phyloP scores from a whole-genome alignment of 92 coral and sea anemone genomes.

The Nematostella vectensis region DNA sequence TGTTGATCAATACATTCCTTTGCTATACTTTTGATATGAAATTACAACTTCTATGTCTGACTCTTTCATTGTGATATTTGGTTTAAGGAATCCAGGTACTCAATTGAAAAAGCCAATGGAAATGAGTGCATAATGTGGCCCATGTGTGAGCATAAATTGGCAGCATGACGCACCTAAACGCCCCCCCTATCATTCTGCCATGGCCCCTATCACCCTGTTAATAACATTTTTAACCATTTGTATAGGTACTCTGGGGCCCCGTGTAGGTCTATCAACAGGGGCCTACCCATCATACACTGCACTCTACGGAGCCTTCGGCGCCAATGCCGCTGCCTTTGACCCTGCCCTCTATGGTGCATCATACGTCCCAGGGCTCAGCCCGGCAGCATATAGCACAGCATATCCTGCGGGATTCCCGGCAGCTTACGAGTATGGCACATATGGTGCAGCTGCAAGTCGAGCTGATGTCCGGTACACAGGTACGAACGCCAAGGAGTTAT shows the following conservation, averaged over 20 bases:
- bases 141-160: no score
- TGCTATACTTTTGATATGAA: no score
- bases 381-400: constrained; percentile 59
- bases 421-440: constrained; percentile 53
- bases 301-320: constrained; percentile 63
- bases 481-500: constrained; percentile 70
- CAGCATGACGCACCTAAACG: no score
- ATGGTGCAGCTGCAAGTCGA: constrained; percentile 41
- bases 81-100: no score
- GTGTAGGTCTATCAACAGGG: constrained; percentile 45
- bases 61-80: no score
- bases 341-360: constrained; percentile 63
- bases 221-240: no score
- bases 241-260: constrained; percentile 63
- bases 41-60: no score
- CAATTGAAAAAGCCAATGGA: no score
- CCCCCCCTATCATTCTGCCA: no score
- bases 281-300: constrained; percentile 72
- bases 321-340: constrained; percentile 67
- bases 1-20: no score
- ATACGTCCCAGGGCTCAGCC: constrained; percentile 33
- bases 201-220: no score
- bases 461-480: constrained; percentile 80
- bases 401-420: constrained; percentile 59
- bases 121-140: no score